These are phyloP conservation scores for Gadus macrocephalus DNA, from an alignment of 2,113 vertebrate genomes.

Conservation along the genomic window DNA sequence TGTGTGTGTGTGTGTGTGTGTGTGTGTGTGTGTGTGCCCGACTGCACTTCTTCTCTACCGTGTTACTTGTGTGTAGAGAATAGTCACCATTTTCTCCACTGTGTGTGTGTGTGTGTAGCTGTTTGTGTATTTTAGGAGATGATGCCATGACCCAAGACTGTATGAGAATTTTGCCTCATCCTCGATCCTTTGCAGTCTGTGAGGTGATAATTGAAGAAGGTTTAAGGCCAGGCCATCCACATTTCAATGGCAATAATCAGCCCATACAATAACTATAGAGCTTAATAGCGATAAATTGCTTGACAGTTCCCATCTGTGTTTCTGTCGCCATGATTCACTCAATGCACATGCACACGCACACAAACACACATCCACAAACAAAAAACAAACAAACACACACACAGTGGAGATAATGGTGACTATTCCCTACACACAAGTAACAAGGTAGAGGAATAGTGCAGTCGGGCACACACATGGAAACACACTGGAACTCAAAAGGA, in stretches of 20 bases:
- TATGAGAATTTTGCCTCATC: too few species aligned
- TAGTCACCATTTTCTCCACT: not conserved
- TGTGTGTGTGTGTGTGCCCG: too few species aligned
- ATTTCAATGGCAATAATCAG: not conserved
- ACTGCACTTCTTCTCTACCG: slow-evolving; percentile 3
- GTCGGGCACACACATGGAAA: slow-evolving; percentile 9
- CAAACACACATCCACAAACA: too few species aligned
- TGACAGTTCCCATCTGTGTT: slow-evolving; percentile 55
- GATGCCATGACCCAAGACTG: too few species aligned
- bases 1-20: not conserved
- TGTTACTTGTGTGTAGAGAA: slow-evolving; percentile 1
- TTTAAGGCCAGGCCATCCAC: too few species aligned
- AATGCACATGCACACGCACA: slow-evolving; percentile 21
- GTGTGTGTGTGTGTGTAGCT: slow-evolving; percentile 4
- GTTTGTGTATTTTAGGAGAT: not conserved
- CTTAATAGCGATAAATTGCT: slow-evolving; percentile 35
- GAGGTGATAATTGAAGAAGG: too few species aligned
- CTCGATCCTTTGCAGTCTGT: too few species aligned
- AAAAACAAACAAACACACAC: slow-evolving; percentile 1
- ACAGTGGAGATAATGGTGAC: not conserved
- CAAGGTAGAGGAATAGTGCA: slow-evolving; percentile 5
- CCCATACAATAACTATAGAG: slow-evolving; percentile 16
- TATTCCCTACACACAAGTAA: slow-evolving; percentile 4
- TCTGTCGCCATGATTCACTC: slow-evolving; percentile 33
- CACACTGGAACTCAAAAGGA: slow-evolving; percentile 31